Conservation (phyloP, 1,140 invertebrate genomes). For the Drosophila tristis region DNA sequence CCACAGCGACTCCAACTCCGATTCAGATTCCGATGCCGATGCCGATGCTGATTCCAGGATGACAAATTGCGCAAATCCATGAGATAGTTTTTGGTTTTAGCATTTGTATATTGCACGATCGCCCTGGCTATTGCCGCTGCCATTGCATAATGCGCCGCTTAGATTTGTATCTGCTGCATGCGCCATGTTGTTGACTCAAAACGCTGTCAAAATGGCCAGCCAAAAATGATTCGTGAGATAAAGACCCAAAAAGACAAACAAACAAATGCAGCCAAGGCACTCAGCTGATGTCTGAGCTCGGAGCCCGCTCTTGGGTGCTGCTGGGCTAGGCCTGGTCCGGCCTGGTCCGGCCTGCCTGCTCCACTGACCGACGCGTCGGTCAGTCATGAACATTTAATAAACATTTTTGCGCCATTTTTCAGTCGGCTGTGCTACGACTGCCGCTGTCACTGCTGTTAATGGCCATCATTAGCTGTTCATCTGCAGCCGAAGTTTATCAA, state of each 20-base stretch:
- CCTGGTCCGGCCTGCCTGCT: background rate
- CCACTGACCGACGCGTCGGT: constrained; percentile 49
- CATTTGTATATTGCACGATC: constrained; percentile 52
- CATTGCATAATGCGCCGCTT: constrained; percentile 77
- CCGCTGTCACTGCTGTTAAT: constrained; percentile 60
- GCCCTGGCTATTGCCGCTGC: constrained; percentile 27
- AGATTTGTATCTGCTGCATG: constrained; percentile 81
- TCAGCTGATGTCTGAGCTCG: constrained; percentile 7
- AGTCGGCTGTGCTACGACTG: constrained; percentile 41
- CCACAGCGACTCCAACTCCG: background rate
- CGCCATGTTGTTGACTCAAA: constrained; percentile 81
- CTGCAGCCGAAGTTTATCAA: constrained; percentile 72
- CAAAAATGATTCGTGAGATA: constrained; percentile 79
- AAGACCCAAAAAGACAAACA: constrained; percentile 56
- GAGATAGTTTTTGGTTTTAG: constrained; percentile 73
- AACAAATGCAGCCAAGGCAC: constrained; percentile 52
- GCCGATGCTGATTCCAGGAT: constrained; percentile 56
- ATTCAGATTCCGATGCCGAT: constrained; percentile 36
- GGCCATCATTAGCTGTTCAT: constrained; percentile 79
- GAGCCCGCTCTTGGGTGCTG: constrained; percentile 7
- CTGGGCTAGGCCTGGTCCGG: constrained; percentile 31
- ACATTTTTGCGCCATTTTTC: constrained; percentile 77
- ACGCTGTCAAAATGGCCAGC: constrained; percentile 77
- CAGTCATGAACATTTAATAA: constrained; percentile 73
- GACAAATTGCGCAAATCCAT: constrained; percentile 83